Evolutionary conservation across 2,888 invertebrate species (phyloP), one percentile per base, ranked within the genome.

Genomic region (Allygus modestus): DNA sequence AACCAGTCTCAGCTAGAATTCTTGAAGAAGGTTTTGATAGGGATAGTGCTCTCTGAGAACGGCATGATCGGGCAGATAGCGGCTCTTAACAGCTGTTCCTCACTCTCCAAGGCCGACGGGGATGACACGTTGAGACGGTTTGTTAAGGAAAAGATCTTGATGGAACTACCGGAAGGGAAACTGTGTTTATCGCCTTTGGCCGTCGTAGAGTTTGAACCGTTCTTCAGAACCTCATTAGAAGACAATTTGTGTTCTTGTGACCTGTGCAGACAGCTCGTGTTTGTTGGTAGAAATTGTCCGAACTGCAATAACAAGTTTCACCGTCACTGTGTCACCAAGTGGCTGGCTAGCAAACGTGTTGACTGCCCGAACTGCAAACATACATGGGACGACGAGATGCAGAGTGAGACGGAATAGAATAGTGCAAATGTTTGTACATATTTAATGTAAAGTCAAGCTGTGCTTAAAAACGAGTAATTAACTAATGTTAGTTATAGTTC

Each of bases 141-240:
- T 46, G 51, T 77, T 0, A 51, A 46, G n/a, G 77, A 77, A 9
- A 77, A 77, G 26, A 77, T 77, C 12, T 28, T 77, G 7, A 23
- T 77, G 51, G 77, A 77, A 77, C 28, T 46, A 77, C 28, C 23
- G 0, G 51, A 43, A 46, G 46, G 46, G n/a, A 26, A 28, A 23
- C 37, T 77, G 28, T 43, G 46, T 43, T 28, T 77, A 9, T 46
- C 77, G 0, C 77, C 77, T 77, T 43, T 77, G 46, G 77, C 77
- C 9, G 46, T 77, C 9, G 43, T 77, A 26, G 77, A 77, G 28
- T 77, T 77, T 77, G 77, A 77, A 28, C 77, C 77, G 5, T 77
- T 46, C 28, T 77, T 77, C 28, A 77, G 41, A 17, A n/a, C 46
- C 37, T 51, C 41, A 1, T 46, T 77, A 11, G n/a, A 37, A 46